A percentile compares a stretch with the other conserved stretches of the same genome.
These are phyloP conservation scores for Pseudoips prasinana DNA, from an alignment of 2,888 invertebrate genomes.

Conservation along the genomic window DNA sequence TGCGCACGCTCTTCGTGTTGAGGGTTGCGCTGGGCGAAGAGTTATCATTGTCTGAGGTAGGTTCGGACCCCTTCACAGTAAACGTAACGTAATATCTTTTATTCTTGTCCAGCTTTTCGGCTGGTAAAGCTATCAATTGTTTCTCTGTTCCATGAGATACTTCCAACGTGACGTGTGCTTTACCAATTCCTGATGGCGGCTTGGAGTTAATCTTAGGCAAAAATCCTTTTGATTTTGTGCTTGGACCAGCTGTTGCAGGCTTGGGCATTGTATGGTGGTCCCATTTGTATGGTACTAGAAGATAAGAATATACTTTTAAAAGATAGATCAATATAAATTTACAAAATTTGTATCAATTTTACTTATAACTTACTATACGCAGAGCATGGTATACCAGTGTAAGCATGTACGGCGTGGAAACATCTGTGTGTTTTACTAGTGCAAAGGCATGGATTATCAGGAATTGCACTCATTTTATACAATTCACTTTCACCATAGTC, in stretches of 20 bases:
- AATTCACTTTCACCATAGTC: slow-evolving; percentile 77
- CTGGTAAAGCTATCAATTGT: slow-evolving; percentile 93
- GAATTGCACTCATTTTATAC: slow-evolving; percentile 84
- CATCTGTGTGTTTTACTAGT: slow-evolving; percentile 94
- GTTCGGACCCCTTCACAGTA: slow-evolving; percentile 89
- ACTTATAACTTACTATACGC: slow-evolving; percentile 89
- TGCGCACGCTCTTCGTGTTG: slow-evolving; percentile 67
- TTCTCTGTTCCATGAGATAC: slow-evolving; percentile 92
- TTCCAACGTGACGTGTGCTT: slow-evolving; percentile 87
- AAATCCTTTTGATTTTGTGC: slow-evolving; percentile 79
- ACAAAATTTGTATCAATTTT: background rate
- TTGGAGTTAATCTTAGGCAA: slow-evolving; percentile 85
- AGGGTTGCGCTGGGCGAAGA: slow-evolving; percentile 62
- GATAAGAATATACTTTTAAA: slow-evolving; percentile 1
- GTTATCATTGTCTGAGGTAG: slow-evolving; percentile 79
- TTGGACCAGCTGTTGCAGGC: slow-evolving; percentile 80
- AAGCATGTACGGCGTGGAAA: slow-evolving; percentile 95
- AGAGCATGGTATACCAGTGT: slow-evolving; percentile 93
- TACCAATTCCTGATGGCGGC: slow-evolving; percentile 56
- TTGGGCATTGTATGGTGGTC: slow-evolving; percentile 91
- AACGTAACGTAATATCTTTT: slow-evolving; percentile 96
- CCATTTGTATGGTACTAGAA: slow-evolving; percentile 87
- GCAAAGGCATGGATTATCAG: slow-evolving; percentile 90
- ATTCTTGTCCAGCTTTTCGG: slow-evolving; percentile 92
- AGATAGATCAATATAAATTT: too few relatives aligned